These are phyloP conservation scores for Enteromius paludinosus DNA, from an alignment of 2,797 vertebrate species.

Conservation along the genomic window DNA sequence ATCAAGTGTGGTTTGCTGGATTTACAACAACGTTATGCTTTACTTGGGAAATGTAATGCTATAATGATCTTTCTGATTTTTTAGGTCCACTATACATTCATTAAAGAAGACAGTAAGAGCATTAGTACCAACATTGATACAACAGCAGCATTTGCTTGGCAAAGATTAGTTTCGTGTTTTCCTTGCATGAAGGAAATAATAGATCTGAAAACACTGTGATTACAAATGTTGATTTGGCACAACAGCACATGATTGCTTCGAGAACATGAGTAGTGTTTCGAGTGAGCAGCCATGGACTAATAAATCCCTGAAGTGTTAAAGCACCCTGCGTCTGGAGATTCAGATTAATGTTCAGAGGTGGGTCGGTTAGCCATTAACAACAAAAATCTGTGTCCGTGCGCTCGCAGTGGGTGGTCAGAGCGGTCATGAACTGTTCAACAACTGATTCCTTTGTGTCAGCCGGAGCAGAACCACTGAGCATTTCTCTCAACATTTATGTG, in stretches of 20 bases:
- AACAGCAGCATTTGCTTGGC: conserved; percentile 51
- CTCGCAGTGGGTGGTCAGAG: neutral
- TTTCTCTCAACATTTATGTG: neutral
- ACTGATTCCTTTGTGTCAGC: neutral
- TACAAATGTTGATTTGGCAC: conserved; percentile 42
- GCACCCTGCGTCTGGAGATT: neutral
- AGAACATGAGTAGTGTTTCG: conserved; percentile 1
- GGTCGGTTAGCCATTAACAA: conserved; percentile 36
- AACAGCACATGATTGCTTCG: conserved; percentile 7
- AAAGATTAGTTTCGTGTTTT: conserved; percentile 39
- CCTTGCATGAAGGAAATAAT: conserved; percentile 35
- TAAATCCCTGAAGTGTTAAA: conserved; percentile 30
- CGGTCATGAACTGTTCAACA: neutral
- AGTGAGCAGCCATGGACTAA: conserved; percentile 20
- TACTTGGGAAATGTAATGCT: neutral
- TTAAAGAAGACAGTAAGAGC: neutral
- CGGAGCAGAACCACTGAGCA: neutral
- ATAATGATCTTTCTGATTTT: neutral
- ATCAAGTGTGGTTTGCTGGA: neutral
- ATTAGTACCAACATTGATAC: conserved; percentile 52
- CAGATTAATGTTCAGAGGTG: conserved; percentile 1
- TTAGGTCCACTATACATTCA: conserved; percentile 34
- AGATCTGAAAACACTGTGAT: neutral
- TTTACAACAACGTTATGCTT: neutral
- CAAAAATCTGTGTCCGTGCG: conserved; percentile 13